A percentile compares a stretch with the other conserved stretches of the same genome.
Evolutionary conservation across 2,113 vertebrate species (phyloP).

Genomic region (Amphiprion percula): DNA sequence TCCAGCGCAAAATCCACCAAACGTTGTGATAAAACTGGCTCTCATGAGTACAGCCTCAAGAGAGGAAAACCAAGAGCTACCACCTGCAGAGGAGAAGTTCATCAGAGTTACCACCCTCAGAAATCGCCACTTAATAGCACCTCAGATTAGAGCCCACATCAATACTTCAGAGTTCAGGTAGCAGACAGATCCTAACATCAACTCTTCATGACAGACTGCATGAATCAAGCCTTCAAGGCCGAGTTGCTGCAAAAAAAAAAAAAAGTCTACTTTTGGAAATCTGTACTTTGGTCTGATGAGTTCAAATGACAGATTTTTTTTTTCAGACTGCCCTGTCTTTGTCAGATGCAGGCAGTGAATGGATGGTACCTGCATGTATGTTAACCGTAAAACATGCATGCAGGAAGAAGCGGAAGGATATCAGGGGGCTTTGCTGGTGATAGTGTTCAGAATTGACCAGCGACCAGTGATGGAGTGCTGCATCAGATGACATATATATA

Average conservation of each 20-base stretch:
- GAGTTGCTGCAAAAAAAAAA: too few species aligned
- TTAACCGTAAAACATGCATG: not conserved
- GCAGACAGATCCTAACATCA: not conserved
- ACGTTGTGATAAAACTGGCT: too few species aligned
- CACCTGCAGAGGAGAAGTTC: not conserved
- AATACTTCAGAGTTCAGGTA: not conserved
- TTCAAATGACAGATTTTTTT: not conserved
- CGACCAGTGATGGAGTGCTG: too few species aligned
- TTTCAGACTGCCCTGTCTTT: not conserved
- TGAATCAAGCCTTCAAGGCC: not conserved
- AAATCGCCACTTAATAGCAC: not conserved
- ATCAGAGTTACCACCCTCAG: not conserved
- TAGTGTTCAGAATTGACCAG: too few species aligned
- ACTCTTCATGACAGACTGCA: not conserved
- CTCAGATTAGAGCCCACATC: not conserved
- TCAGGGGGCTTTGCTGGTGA: too few species aligned
- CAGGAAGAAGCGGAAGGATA: not conserved
- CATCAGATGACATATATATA: too few species aligned
- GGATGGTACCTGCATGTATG: not conserved
- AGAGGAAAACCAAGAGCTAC: not conserved
- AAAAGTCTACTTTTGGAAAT: too few species aligned
- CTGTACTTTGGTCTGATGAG: not conserved
- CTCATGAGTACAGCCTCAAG: not conserved
- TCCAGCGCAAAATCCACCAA: too few species aligned
- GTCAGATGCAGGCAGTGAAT: not conserved